A percentile compares a stretch with the other conserved stretches of the same genome.
Conservation (phyloP, 2,113 vertebrate species). For the Aix galericulata region DNA sequence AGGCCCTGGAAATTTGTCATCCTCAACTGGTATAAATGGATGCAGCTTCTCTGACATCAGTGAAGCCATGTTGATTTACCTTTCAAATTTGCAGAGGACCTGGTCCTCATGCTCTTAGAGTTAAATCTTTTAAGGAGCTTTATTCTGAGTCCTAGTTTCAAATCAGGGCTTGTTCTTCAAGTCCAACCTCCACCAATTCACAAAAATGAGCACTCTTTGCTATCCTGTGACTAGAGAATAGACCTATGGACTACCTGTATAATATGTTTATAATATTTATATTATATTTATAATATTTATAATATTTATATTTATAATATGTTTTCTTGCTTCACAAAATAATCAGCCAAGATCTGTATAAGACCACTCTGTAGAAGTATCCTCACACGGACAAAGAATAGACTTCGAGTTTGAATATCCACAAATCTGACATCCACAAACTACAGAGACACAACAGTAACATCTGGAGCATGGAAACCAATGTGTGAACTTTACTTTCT, state of each 20-base stretch:
- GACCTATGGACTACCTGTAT: background rate
- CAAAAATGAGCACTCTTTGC: background rate
- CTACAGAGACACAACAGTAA: background rate
- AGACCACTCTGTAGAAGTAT: background rate
- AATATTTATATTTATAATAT: no score
- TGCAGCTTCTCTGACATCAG: constrained; percentile 4
- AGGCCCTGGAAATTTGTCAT: constrained; percentile 4
- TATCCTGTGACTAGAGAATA: background rate
- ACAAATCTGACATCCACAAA: background rate
- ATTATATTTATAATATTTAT: no score
- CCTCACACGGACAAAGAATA: background rate
- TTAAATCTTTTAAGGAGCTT: background rate
- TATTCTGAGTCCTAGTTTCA: background rate
- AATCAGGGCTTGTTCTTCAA: background rate
- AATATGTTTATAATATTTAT: no score
- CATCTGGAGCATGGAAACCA: background rate
- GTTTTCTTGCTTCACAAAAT: background rate
- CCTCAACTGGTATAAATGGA: background rate
- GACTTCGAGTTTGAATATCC: background rate
- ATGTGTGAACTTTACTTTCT: background rate
- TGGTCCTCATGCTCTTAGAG: background rate
- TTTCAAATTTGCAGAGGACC: background rate
- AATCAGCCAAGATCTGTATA: background rate
- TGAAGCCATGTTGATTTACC: background rate
- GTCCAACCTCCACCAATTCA: background rate